Evolutionary conservation across 2,113 vertebrate species (phyloP).

Genomic region (Varanus komodoensis): DNA sequence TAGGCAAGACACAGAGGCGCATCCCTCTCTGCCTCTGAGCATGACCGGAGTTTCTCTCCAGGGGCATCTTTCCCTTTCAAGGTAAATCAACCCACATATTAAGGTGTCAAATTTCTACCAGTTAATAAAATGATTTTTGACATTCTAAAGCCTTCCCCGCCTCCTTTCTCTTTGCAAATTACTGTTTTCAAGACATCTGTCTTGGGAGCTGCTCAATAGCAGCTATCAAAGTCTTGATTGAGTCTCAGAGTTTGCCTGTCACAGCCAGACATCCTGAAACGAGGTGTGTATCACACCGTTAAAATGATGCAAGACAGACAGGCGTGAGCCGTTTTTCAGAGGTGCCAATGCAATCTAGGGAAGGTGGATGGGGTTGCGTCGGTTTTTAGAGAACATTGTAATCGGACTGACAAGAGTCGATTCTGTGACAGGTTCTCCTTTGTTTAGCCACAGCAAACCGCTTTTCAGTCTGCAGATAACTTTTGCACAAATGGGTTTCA

Average conservation of each 20-base stretch:
- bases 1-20: not conserved
- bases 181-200: not conserved
- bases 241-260: slow-evolving; percentile 10
- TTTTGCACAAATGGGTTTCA: not conserved
- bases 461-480: not conserved
- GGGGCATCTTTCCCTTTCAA: not conserved
- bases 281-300: not conserved
- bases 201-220: not conserved
- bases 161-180: not conserved
- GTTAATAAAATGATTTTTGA: not conserved
- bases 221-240: not conserved
- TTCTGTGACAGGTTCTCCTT: not conserved
- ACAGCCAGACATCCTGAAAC: not conserved
- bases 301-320: not conserved
- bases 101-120: not conserved
- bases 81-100: not conserved
- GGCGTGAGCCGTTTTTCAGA: not conserved
- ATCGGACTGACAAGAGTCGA: not conserved
- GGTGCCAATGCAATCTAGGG: not conserved
- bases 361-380: not conserved
- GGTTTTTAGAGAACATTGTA: not conserved
- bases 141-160: not conserved
- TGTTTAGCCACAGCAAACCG: not conserved
- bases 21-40: not conserved
- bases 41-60: not conserved